Evolutionary conservation across 2,888 invertebrate species (phyloP).

Genomic region (Phengaris arion): DNA sequence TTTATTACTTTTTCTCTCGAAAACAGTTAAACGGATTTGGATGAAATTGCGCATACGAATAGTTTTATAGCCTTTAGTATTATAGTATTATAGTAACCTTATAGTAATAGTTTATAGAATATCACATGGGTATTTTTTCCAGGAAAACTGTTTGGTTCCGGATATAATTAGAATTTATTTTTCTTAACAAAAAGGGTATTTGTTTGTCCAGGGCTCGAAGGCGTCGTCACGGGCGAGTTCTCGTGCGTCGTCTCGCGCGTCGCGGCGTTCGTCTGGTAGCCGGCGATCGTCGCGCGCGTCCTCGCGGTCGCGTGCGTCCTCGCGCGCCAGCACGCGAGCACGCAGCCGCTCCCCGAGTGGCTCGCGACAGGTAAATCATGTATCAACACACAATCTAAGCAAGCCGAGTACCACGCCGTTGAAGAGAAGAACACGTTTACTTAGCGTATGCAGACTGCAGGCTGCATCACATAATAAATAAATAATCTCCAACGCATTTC

Average conservation of each 20-base stretch:
- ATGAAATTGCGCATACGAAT: neutral
- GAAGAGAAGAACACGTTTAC: too few relatives aligned
- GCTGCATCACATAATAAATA: too few relatives aligned
- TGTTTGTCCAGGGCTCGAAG: conserved; percentile 55
- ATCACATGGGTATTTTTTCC: neutral
- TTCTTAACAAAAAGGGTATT: too few relatives aligned
- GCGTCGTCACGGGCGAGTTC: conserved; percentile 62
- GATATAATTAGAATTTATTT: neutral
- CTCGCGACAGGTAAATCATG: conserved; percentile 55
- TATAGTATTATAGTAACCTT: too few relatives aligned
- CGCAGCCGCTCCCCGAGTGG: conserved; percentile 66
- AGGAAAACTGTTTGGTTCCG: neutral
- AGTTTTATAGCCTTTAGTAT: neutral
- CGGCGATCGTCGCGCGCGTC: conserved; percentile 46
- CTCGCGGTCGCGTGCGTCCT: conserved; percentile 43
- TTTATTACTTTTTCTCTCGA: too few relatives aligned
- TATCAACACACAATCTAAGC: conserved; percentile 20
- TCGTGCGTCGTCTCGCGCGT: conserved; percentile 55
- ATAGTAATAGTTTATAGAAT: neutral
- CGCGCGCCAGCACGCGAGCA: conserved; percentile 47
- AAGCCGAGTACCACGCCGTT: too few relatives aligned
- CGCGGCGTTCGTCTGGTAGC: conserved; percentile 43
- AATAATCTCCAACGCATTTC: too few relatives aligned
- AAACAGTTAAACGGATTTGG: too few relatives aligned
- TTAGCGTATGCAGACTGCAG: too few relatives aligned